Evolutionary conservation across 2,888 invertebrate species (phyloP).

Genomic region (Vandiemenella viatica): DNA sequence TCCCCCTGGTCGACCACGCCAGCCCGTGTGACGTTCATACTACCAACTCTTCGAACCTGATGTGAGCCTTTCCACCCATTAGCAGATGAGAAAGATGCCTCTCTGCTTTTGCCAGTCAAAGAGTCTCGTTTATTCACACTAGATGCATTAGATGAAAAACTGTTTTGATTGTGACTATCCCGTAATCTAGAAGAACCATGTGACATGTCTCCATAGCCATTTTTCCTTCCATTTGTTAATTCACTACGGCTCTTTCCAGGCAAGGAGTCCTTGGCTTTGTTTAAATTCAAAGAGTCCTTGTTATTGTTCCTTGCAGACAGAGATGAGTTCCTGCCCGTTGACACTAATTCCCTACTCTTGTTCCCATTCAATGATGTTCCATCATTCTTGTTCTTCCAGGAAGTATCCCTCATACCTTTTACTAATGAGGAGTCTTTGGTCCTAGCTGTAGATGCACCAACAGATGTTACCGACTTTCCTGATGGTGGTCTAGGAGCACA

Average conservation of each 20-base stretch:
- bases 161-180: constrained; percentile 2
- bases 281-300: constrained; percentile 26
- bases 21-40: background rate
- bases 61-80: constrained; percentile 8
- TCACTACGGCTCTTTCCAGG: constrained; percentile 25
- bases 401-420: constrained; percentile 2
- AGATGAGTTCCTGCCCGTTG: constrained; percentile 8
- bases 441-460: background rate
- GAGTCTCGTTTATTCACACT: constrained; percentile 7
- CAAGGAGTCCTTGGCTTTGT: constrained; percentile 22
- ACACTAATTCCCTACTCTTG: constrained; percentile 5
- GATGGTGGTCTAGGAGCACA: constrained; percentile 11
- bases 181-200: background rate
- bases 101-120: constrained; percentile 4
- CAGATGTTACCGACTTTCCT: constrained; percentile 4
- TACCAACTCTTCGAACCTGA: constrained; percentile 6
- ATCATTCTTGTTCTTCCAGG: constrained; percentile 8
- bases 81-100: constrained; percentile 4
- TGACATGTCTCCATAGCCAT: constrained; percentile 9
- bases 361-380: constrained; percentile 6
- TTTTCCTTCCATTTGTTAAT: constrained; percentile 24
- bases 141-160: constrained; percentile 8
- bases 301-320: constrained; percentile 25
- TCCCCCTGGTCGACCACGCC: constrained; percentile 9
- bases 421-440: constrained; percentile 5